Evolutionary conservation across 1,140 invertebrate genomes (phyloP), one percentile per base, ranked within the genome.

Genomic region (Drosophila triauraria): DNA sequence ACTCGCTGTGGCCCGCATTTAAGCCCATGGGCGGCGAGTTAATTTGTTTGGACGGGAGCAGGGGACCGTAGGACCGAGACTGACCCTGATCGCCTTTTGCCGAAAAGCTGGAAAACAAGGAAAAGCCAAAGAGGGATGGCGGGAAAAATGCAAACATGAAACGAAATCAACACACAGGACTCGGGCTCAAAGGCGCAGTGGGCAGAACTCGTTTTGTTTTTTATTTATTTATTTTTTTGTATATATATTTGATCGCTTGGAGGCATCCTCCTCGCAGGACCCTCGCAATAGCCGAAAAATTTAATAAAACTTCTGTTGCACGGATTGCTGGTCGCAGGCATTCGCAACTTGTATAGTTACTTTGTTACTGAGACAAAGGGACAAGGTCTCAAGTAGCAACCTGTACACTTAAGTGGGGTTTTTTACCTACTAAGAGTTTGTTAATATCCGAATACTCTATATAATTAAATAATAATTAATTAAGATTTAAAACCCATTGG

Each of bases 21-120:
- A 23, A 47, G 65, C 50, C 83, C 51, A 74, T 40, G 46, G 76
- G 63, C 72, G 61, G 57, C 57, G 75, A 84, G 77, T 83, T 88
- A 83, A 88, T 87, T 88, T 83, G 72, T 75, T 83, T 88, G 71
- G 68, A 77, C 54, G 61, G 46, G n/a, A 51, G 23, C 25, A 27
- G 8, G 47, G 47, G 47, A 27, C 47, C 47, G 15, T 27, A 48
- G 43, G 43, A 48, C n/a, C 9, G 4, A 1, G 56, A 43, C 47
- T 64, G 58, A 48, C 70, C 59, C 59, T 57, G 42, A 56, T 62
- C 59, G 62, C 46, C 76, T 58, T 54, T 40, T 30, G 61, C 32
- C 44, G 17, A n/a, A 48, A 44, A 43, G 44, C 51, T 25, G 38
- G 20, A 44, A 48, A 40, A 10, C 9, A 63, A 60, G 61, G 61